Conservation (phyloP, 2,888 invertebrate species). For the Plemyria rubiginata region DNA sequence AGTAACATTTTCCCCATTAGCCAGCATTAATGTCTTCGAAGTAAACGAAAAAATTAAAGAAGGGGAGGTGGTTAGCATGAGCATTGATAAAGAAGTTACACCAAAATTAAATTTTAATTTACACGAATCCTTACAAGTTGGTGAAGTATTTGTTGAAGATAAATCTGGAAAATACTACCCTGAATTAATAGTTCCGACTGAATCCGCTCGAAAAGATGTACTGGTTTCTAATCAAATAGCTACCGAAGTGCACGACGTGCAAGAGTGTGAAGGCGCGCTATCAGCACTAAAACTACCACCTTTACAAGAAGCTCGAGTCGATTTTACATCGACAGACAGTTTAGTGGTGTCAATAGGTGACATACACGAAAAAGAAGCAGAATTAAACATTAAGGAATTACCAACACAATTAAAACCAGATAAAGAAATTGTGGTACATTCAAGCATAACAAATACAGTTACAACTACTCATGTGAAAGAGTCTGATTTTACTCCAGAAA, state of each 20-base stretch:
- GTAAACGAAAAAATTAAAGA: slow-evolving; percentile 86
- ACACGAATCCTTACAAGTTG: slow-evolving; percentile 87
- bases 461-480: slow-evolving; percentile 88
- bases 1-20: slow-evolving; percentile 84
- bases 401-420: slow-evolving; percentile 64
- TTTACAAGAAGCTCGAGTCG: slow-evolving; percentile 85
- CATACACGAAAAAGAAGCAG: slow-evolving; percentile 87
- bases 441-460: slow-evolving; percentile 85
- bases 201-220: slow-evolving; percentile 88
- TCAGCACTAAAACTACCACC: slow-evolving; percentile 85
- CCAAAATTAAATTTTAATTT: slow-evolving; percentile 87
- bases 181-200: slow-evolving; percentile 91
- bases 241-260: slow-evolving; percentile 87
- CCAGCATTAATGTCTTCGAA: slow-evolving; percentile 88
- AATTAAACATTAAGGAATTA: slow-evolving; percentile 67
- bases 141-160: slow-evolving; percentile 88
- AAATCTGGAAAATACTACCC: slow-evolving; percentile 92
- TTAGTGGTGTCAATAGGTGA: slow-evolving; percentile 83
- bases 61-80: slow-evolving; percentile 76
- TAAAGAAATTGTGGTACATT: slow-evolving; percentile 68
- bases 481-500: slow-evolving; percentile 78
- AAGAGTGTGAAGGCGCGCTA: slow-evolving; percentile 88
- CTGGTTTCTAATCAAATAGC: slow-evolving; percentile 87
- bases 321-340: slow-evolving; percentile 86
- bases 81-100: slow-evolving; percentile 76